A percentile compares a stretch with the other conserved stretches of the same genome.
Evolutionary conservation across 2,113 vertebrate species (phyloP).

Genomic region (Carassius gibelio): DNA sequence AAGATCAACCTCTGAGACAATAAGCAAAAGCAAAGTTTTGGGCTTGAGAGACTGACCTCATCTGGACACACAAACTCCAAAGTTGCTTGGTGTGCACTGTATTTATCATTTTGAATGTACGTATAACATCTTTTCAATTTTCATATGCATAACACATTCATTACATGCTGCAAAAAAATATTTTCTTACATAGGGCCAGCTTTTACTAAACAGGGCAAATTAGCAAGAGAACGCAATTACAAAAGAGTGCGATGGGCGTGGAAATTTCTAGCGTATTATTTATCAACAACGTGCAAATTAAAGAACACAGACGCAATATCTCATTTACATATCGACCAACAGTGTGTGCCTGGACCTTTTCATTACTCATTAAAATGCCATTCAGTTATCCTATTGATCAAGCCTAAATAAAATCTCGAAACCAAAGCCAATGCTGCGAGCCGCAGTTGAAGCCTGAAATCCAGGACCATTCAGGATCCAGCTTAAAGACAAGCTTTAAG

Average conservation of each 20-base stretch:
- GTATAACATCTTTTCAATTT: no score
- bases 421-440: background rate
- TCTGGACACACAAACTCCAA: background rate
- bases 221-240: no score
- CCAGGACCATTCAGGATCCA: background rate
- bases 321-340: background rate
- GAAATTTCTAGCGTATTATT: no score
- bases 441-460: background rate
- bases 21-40: background rate
- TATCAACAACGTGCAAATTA: no score
- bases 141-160: no score
- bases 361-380: slow-evolving; percentile 57
- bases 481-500: background rate
- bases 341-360: slow-evolving; percentile 11
- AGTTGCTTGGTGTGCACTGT: background rate
- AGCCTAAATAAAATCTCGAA: slow-evolving; percentile 49
- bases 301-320: no score
- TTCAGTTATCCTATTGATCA: slow-evolving; percentile 56
- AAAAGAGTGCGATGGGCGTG: no score
- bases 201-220: no score
- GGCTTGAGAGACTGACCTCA: background rate
- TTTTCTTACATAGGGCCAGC: no score
- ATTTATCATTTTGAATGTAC: no score
- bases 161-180: no score
- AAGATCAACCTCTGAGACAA: background rate